phyloP scores from a whole-genome alignment of 1,140 invertebrate genomes.

The Drosophila mauritiana region DNA sequence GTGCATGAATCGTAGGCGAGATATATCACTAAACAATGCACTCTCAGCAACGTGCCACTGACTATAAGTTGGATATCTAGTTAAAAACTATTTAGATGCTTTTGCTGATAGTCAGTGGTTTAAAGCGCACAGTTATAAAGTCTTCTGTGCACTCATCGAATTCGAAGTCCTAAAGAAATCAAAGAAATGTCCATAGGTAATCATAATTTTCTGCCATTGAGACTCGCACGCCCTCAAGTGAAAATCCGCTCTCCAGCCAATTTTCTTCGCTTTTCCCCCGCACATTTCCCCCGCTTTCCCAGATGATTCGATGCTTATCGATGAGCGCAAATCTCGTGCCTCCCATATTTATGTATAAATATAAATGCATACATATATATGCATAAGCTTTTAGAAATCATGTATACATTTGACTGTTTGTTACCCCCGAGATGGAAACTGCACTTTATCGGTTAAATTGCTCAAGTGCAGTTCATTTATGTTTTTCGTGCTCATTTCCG shows the following conservation, averaged over 20 bases:
- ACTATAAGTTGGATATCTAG: background rate
- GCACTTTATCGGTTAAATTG: slow-evolving; percentile 18
- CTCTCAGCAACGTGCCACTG: background rate
- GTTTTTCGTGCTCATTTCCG: slow-evolving; percentile 41
- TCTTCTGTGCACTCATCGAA: no score
- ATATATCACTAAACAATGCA: background rate
- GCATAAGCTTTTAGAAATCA: slow-evolving; percentile 21
- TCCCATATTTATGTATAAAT: no score
- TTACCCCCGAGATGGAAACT: slow-evolving; percentile 3
- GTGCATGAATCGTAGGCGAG: slow-evolving; percentile 35
- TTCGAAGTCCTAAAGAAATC: no score
- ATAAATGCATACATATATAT: slow-evolving; percentile 4
- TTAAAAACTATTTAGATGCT: background rate
- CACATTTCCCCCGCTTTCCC: background rate
- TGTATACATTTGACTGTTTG: slow-evolving; percentile 8
- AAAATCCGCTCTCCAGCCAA: background rate
- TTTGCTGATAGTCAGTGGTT: no score
- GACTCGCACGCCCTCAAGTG: background rate
- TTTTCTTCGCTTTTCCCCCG: background rate
- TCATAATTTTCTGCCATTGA: background rate
- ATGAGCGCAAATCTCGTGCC: slow-evolving; percentile 23
- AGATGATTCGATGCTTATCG: slow-evolving; percentile 23
- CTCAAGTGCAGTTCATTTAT: slow-evolving; percentile 9
- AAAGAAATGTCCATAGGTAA: background rate
- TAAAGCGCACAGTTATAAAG: no score